A percentile compares a stretch with the other conserved stretches of the same genome.
Conservation (phyloP, 2,113 vertebrate genomes). For the Nematolebias whitei region DNA sequence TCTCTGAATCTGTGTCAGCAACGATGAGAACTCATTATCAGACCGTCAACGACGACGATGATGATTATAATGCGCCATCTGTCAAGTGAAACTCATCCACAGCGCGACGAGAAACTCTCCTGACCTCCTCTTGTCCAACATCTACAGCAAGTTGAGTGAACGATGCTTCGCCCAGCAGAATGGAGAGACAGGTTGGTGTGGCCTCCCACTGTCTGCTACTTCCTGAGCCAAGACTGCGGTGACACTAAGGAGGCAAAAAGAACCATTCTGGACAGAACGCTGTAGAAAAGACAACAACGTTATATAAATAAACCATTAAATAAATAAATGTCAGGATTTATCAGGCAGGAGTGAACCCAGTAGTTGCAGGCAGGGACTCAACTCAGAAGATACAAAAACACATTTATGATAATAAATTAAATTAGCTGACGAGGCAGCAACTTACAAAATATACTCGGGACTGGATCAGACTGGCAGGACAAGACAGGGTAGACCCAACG, state of each 20-base stretch:
- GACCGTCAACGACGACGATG: not conserved
- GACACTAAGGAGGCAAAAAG: not conserved
- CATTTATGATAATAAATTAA: too few species aligned
- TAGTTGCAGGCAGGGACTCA: too few species aligned
- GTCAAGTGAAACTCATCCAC: slow-evolving; percentile 56
- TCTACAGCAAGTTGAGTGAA: slow-evolving; percentile 63
- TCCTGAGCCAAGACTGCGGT: slow-evolving; percentile 30
- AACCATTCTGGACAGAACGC: too few species aligned
- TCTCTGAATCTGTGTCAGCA: slow-evolving; percentile 27
- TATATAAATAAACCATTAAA: too few species aligned
- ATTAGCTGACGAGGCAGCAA: too few species aligned
- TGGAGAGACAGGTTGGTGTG: slow-evolving; percentile 38
- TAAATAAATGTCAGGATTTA: too few species aligned
- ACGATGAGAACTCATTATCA: slow-evolving; percentile 31
- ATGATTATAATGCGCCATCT: slow-evolving; percentile 40
- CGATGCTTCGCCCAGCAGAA: slow-evolving; percentile 50
- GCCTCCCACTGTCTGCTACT: slow-evolving; percentile 53
- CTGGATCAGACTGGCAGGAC: too few species aligned
- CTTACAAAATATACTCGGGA: too few species aligned
- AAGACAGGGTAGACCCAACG: too few species aligned
- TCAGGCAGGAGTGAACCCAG: too few species aligned
- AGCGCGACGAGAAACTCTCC: slow-evolving; percentile 44
- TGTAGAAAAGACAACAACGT: not conserved
- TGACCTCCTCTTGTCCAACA: slow-evolving; percentile 64
- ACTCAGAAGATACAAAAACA: too few species aligned